phyloP scores from a whole-genome alignment of 2,113 vertebrate species.

The Argyrosomus japonicus region DNA sequence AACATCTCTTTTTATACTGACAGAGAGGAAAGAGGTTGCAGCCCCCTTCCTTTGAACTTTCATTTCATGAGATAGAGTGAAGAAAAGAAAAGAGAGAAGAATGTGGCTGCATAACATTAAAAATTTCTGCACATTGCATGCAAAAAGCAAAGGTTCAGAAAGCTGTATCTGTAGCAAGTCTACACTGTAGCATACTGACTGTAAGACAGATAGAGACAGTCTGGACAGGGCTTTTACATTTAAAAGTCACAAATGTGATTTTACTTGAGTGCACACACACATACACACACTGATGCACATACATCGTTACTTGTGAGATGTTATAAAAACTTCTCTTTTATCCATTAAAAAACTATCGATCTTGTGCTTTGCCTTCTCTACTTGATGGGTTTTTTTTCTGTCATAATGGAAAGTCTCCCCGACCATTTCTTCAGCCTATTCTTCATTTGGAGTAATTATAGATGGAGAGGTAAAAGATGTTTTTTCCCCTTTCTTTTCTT shows the following conservation, averaged over 20 bases:
- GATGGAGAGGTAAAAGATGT: constrained; percentile 80
- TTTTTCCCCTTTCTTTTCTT: constrained; percentile 72
- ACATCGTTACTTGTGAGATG: constrained; percentile 64
- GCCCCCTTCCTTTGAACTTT: not conserved
- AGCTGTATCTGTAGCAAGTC: not conserved
- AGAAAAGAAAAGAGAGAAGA: not conserved
- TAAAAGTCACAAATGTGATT: constrained; percentile 63
- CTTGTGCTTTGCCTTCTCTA: constrained; percentile 74
- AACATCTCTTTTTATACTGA: constrained; percentile 28
- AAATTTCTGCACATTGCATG: not conserved
- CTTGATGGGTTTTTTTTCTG: constrained; percentile 66
- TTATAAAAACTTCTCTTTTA: constrained; percentile 77
- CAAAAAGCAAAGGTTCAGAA: constrained; percentile 23
- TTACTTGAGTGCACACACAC: constrained; percentile 23
- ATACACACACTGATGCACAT: constrained; percentile 46
- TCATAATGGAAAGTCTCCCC: constrained; percentile 78
- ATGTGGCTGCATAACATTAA: not conserved
- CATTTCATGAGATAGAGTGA: constrained; percentile 4
- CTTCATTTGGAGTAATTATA: constrained; percentile 84
- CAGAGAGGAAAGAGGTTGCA: not conserved
- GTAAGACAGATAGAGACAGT: constrained; percentile 21
- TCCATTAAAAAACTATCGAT: constrained; percentile 79
- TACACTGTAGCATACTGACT: constrained; percentile 23
- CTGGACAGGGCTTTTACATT: constrained; percentile 53
- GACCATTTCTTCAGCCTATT: constrained; percentile 78